Base-by-base conservation (phyloP, 2,888 invertebrate species). In the Pristionchus fissidentatus region DNA sequence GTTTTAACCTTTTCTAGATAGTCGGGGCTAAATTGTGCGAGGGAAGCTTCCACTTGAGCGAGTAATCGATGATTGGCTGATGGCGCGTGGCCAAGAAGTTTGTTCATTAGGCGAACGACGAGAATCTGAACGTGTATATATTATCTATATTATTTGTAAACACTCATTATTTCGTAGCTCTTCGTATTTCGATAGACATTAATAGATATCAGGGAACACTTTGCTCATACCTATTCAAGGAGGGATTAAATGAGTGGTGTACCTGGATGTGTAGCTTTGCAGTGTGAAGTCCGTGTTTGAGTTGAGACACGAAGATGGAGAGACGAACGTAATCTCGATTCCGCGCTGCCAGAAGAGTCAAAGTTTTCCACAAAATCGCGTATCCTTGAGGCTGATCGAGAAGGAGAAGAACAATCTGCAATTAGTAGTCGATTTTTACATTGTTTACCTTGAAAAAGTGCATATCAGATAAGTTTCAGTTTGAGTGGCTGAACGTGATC, bases 231-330 rank as follows among this genome's bases (percentile, higher is more conserved):
- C 3, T 29, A 26, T 15, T 22, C 22, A 38, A 7, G 38, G 80
- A 57, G 1, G 80, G 19, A 60, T 29, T 35, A 35, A 62, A 32
- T 7, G 15, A 38, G 43, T 1, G 1, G 13, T 70, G n/a, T 26
- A 89, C 90, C 86, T 91, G 91, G 32, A 91, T 91, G 81, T 91
- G 90, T 38, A 91, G 75, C 84, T 91, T 91, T 10, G 87, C 83
- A 0, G 91, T 91, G 84, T 90, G 90, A 5, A 91, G 86, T 29
- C 91, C 91, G 85, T 91, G 90, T 75, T 88, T 90, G 70, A 91
- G 83, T 80, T 91, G 91, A 13, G 87, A 83, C 10, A 90, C 86
- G 82, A 91, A 87, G 7, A 89, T 80, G 0, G 88, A 87, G n/a
- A 91, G 87, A 46, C 91, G 85, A 19, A 88, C 79, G 81, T 89